Base-by-base conservation (phyloP, 2,113 vertebrate species). In the Arvicanthis niloticus region DNA sequence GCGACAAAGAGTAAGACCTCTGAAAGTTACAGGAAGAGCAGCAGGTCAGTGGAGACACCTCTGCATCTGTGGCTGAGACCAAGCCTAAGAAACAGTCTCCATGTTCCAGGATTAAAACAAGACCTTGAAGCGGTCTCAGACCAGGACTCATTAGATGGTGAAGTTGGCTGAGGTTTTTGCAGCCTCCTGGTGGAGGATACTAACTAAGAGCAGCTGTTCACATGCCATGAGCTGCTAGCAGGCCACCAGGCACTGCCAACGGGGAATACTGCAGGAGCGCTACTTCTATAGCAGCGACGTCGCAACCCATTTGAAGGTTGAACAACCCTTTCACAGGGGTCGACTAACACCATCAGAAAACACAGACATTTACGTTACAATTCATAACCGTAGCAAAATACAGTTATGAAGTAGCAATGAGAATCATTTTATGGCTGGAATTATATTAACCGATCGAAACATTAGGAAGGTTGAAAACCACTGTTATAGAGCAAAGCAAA, bases 241-340 rank as follows among this genome's bases (percentile, higher is more conserved):
- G 86, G 72, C 72, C 58, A 37, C 82, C 67, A 72, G 65, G 48
- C 10, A 10, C 93, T 5, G 40, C 7, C 13, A 53, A 40, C 58
- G n/a, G 60, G 48, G 24, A 81, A 12, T 16, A 31, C 16, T 3
- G 3, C 58, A 1, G 1, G 24, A 53, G 21, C 5, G 0, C 12
- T 3, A 3, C 13, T 10, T 77, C 8, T 10, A 4, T 22, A 40
- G 72, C 34, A 19, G 16, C 16, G 4, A 19, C 22, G 72, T 40
- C 34, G 5, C 34, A 34, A 72, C 19, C n/a, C 72, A 40, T 40
- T 73, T 73, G 72, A 40, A 40, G 72, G n/a, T 2, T 73, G 19
- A 22, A 42, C 72, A 22, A 73, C 72, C 8, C n/a, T 73, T 40
- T 73, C 72, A 42, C 37, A 40, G 37, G 70, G 17, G 34, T 73